Base-by-base conservation (phyloP, 2,888 invertebrate genomes). In the Heliconius erato region DNA sequence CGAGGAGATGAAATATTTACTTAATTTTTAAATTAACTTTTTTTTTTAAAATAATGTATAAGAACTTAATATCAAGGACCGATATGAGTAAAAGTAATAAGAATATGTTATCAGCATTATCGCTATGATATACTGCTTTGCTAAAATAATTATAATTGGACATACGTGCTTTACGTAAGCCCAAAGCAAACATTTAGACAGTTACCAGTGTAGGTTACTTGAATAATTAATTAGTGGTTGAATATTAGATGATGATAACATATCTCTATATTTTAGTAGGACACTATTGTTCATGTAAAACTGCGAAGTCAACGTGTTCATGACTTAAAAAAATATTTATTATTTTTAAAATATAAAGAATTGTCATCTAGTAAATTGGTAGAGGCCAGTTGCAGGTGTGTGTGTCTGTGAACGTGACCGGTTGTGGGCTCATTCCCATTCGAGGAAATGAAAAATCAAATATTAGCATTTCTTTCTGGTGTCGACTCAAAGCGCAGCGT, bases 151-250 rank as follows among this genome's bases (percentile, higher is more conserved):
- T 76, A 76, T 76, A 63, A 63, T 80, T 14, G 80, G 76, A 76
- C 35, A 59, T 54, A 23, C n/a, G 16, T 80, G 59, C 40, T 80
- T 69, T 80, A 11, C 80, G 68, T 80, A 76, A 69, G 59, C 69
- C 12, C 7, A 54, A 65, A 49, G 40, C 67, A 69, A 76, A 80
- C 59, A 76, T 80, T 28, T 80, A 69, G 28, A 40, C 49, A 80
- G 59, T 49, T 16, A 26, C 19, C 35, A 74, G 35, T 59, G 59
- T 40, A 78, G 44, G 63, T 69, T 78, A 71, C 63, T 65, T 77
- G 44, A 44, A 78, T 81, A 81, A 77, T 77, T 72, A 71, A 81
- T 78, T 81, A 81, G 65, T 78, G 77, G 74, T 16, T 74, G 67
- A 23, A 32, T 65, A 59, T 44, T 40, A 71, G 16, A 59, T 71